These are phyloP conservation scores for Tetheella fluctuosa DNA, from an alignment of 2,888 invertebrate genomes.

Conservation along the genomic window DNA sequence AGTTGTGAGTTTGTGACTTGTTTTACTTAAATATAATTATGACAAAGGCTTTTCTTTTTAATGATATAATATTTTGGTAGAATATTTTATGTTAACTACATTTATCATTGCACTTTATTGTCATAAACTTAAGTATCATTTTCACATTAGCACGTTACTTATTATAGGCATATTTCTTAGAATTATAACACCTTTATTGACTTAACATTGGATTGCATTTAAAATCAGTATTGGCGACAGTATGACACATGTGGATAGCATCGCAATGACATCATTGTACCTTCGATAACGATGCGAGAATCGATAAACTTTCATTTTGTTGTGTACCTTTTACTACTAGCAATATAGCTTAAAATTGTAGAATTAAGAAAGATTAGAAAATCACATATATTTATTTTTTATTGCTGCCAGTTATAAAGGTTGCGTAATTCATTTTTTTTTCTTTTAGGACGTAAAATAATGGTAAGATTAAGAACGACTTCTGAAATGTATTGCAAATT, in stretches of 20 bases:
- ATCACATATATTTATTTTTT: too few species aligned
- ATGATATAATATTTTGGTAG: too few species aligned
- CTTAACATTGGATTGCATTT: neutral
- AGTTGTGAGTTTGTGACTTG: too few species aligned
- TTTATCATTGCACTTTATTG: neutral
- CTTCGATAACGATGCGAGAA: neutral
- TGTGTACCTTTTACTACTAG: too few species aligned
- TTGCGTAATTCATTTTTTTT: too few species aligned
- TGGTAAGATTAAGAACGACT: too few species aligned
- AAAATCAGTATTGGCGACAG: slow-evolving; percentile 1
- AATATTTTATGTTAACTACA: too few species aligned
- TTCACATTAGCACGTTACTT: neutral
- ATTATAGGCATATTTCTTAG: neutral
- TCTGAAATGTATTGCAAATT: too few species aligned
- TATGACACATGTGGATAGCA: neutral
- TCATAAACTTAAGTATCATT: neutral
- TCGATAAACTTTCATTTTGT: neutral
- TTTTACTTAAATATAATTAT: too few species aligned
- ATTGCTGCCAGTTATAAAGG: neutral
- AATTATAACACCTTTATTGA: slow-evolving; percentile 6
- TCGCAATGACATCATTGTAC: slow-evolving; percentile 4
- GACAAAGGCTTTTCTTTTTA: too few species aligned
- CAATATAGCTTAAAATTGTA: neutral
- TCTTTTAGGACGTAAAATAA: too few species aligned
- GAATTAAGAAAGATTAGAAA: neutral